A percentile compares a stretch with the other conserved stretches of the same genome.
Conservation (phyloP, 2,888 invertebrate species). For the Caenorhabditis afra region DNA sequence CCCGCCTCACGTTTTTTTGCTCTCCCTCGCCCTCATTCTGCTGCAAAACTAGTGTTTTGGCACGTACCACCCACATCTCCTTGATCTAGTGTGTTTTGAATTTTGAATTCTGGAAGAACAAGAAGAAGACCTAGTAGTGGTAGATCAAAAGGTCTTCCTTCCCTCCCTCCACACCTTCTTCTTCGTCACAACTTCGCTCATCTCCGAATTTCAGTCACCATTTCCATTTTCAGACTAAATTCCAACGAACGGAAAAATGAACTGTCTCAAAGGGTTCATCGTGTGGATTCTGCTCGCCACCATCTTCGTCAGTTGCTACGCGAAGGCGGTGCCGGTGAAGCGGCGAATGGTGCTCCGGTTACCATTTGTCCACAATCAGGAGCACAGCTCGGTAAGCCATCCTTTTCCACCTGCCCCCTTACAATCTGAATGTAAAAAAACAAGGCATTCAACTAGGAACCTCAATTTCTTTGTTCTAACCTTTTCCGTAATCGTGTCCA, state of each 20-base stretch:
- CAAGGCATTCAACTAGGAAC: too few species aligned
- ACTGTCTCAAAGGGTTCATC: constrained; percentile 49
- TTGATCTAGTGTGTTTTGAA: not conserved
- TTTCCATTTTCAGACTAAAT: not conserved
- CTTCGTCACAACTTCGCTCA: not conserved
- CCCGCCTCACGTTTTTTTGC: too few species aligned
- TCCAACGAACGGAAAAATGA: too few species aligned
- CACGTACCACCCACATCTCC: too few species aligned
- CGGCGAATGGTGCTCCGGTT: constrained; percentile 55
- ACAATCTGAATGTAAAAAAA: too few species aligned
- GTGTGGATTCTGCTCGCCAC: constrained; percentile 49
- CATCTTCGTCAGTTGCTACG: constrained; percentile 43
- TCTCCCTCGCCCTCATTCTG: too few species aligned
- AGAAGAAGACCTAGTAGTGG: not conserved
- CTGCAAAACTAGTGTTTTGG: too few species aligned
- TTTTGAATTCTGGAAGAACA: not conserved
- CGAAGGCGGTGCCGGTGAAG: constrained; percentile 47
- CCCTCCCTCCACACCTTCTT: not conserved
- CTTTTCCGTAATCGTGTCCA: too few species aligned
- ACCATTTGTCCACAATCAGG: constrained; percentile 57
- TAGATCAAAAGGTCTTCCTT: not conserved
- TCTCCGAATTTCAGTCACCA: not conserved
- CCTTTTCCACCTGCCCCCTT: too few species aligned
- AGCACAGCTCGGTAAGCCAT: constrained; percentile 29
- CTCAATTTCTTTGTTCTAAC: too few species aligned